Conservation (phyloP, 2,888 invertebrate genomes). For the Bibio marci region DNA sequence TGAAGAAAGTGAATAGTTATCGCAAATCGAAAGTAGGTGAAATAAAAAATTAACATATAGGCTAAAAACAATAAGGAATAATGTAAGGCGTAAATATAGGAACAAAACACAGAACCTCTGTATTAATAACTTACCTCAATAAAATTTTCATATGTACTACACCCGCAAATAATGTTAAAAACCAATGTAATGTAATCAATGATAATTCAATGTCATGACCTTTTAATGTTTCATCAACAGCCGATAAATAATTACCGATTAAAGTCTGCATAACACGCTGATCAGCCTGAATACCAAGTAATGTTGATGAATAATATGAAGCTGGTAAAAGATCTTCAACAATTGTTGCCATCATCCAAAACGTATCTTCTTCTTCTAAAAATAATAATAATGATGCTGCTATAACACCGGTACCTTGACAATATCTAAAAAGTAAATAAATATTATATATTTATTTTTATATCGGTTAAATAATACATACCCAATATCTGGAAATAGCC, state of each 20-base stretch:
- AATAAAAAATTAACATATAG: no score
- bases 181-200: constrained; percentile 94
- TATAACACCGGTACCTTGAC: constrained; percentile 40
- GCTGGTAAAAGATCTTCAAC: constrained; percentile 97
- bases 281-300: constrained; percentile 86
- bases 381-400: constrained; percentile 82
- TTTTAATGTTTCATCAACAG: constrained; percentile 75
- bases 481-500: constrained; percentile 86
- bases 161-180: constrained; percentile 89
- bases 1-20: no score
- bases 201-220: constrained; percentile 92
- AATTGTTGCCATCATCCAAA: constrained; percentile 98
- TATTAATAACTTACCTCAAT: constrained; percentile 18
- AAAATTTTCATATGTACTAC: constrained; percentile 93
- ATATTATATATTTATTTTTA: constrained; percentile 40
- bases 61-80: no score
- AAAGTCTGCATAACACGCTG: constrained; percentile 88
- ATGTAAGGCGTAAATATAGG: no score
- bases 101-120: no score
- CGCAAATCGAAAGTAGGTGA: no score
- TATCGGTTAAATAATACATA: constrained; percentile 19
- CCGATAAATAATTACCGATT: constrained; percentile 75
- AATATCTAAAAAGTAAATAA: constrained; percentile 27
- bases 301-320: constrained; percentile 88
- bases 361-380: constrained; percentile 95